Conservation (phyloP, 1,140 invertebrate genomes). For the Scylla paramamosain region DNA sequence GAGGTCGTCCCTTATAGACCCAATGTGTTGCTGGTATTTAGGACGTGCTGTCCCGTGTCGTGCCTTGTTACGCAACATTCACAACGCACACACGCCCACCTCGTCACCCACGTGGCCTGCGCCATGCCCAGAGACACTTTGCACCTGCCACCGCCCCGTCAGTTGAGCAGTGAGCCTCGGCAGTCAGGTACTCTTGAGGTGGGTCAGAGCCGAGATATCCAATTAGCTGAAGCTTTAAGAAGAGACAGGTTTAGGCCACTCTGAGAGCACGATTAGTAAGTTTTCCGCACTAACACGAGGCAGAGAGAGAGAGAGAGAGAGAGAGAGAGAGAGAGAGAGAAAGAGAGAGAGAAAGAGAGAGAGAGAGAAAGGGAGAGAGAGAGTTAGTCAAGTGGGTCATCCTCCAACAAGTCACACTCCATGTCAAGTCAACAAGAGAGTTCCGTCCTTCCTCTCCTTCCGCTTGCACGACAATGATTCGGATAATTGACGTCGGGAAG, state of each 20-base stretch:
- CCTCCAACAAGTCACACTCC: not conserved
- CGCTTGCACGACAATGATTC: not conserved
- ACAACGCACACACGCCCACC: not conserved
- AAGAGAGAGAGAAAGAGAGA: not conserved
- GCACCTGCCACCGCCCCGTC: not conserved
- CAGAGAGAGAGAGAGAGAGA: conserved; percentile 32
- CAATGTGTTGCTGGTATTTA: not conserved
- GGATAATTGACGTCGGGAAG: not conserved
- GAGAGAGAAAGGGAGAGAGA: not conserved
- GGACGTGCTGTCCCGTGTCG: not conserved
- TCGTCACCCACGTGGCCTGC: not conserved
- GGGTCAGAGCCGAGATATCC: too few relatives aligned
- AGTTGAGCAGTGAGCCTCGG: not conserved
- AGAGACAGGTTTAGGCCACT: too few relatives aligned
- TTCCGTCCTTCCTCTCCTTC: not conserved
- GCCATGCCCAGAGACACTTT: not conserved
- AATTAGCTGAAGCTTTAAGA: too few relatives aligned
- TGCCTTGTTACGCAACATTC: not conserved
- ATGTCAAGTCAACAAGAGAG: not conserved
- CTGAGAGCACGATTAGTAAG: too few relatives aligned
- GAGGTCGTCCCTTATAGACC: not conserved
- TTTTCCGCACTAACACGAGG: too few relatives aligned
- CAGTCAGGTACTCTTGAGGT: too few relatives aligned
- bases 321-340: conserved; percentile 29
- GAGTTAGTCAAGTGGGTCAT: not conserved